Evolutionary conservation across 2,888 invertebrate genomes (phyloP).

Genomic region (Brachynemurus nebulosus): DNA sequence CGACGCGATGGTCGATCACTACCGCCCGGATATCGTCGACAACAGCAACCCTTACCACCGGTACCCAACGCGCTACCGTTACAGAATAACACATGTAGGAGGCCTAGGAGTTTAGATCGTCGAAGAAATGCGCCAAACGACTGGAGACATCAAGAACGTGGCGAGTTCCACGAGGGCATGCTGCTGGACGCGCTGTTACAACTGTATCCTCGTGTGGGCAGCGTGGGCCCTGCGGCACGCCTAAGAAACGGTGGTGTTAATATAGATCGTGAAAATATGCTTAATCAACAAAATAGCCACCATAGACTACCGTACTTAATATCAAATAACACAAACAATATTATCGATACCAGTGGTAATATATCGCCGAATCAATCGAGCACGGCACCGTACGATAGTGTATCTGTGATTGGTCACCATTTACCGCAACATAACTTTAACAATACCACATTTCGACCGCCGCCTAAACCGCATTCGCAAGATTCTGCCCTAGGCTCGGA

Average conservation of each 20-base stretch:
- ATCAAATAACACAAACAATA: conserved; percentile 19
- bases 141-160: conserved; percentile 36
- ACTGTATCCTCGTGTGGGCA: conserved; percentile 57
- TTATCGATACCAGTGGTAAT: conserved; percentile 30
- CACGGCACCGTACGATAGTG: conserved; percentile 48
- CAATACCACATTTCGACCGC: conserved; percentile 45
- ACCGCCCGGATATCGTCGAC: conserved; percentile 42
- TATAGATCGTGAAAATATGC: conserved; percentile 4
- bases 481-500: conserved; percentile 73
- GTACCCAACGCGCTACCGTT: conserved; percentile 34
- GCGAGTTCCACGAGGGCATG: conserved; percentile 70
- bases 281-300: conserved; percentile 18
- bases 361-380: conserved; percentile 19
- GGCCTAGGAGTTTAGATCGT: conserved; percentile 31
- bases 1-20: conserved; percentile 36
- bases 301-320: conserved; percentile 27
- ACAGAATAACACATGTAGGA: conserved; percentile 15
- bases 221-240: conserved; percentile 37
- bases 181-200: conserved; percentile 58
- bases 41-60: conserved; percentile 43
- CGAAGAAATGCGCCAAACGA: conserved; percentile 30
- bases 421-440: conserved; percentile 28
- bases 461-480: conserved; percentile 49
- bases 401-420: conserved; percentile 52
- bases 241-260: conserved; percentile 11